Conservation (phyloP, 2,888 invertebrate species). For the Epinotia bilunana region DNA sequence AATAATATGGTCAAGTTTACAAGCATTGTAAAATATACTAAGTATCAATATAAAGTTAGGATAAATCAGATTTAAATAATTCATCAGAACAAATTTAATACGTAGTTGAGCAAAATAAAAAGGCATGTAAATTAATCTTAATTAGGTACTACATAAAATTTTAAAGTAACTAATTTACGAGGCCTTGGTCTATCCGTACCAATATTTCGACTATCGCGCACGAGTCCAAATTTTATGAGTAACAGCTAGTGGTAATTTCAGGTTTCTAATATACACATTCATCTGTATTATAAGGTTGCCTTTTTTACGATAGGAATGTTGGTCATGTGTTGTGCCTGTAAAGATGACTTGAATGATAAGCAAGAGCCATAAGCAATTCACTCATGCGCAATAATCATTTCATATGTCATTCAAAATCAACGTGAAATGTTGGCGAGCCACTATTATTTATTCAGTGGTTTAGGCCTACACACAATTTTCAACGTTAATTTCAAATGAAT, state of each 20-base stretch:
- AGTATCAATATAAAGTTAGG: background rate
- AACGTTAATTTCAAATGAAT: constrained; percentile 5
- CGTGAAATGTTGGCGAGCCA: background rate
- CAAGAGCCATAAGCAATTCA: background rate
- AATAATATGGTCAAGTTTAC: background rate
- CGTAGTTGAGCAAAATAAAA: constrained; percentile 28
- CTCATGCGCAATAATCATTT: constrained; percentile 11
- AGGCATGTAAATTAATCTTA: background rate
- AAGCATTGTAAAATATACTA: background rate
- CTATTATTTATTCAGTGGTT: too few relatives aligned
- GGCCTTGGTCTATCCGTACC: background rate
- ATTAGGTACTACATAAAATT: constrained; percentile 4
- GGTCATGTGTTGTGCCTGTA: background rate
- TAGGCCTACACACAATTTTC: background rate
- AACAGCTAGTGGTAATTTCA: too few relatives aligned
- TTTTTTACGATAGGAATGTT: background rate
- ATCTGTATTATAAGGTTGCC: background rate
- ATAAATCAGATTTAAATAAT: constrained; percentile 1
- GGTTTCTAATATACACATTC: background rate
- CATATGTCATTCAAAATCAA: background rate
- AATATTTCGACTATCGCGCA: constrained; percentile 29
- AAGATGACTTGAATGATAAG: background rate
- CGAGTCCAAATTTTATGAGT: background rate
- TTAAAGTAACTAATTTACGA: constrained; percentile 18
- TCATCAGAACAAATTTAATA: background rate